Evolutionary conservation across 1,140 invertebrate species (phyloP), one percentile per base, ranked within the genome.

Genomic region (Apis cerana): DNA sequence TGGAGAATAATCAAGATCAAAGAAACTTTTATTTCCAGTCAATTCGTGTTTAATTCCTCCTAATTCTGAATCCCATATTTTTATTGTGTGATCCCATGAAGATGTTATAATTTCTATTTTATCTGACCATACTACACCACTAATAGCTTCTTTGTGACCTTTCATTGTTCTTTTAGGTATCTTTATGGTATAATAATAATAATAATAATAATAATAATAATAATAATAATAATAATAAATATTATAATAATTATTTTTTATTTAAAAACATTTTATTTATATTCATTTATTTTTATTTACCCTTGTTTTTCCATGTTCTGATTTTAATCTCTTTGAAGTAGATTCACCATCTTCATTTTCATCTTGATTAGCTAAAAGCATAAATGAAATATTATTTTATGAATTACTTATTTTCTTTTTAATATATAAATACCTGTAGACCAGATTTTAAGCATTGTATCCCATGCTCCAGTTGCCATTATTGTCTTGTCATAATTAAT

Each of bases 41-140:
- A 98, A 95, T 93, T 98, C 97, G 62, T 96, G 95, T 91, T 97
- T 97, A 13, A 98, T 96, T 19, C 96, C 97, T 79, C 96, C 97
- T 54, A 97, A 92, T 93, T 98, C 96, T 43, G 97, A 95, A 94
- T 99, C 99, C 99, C 99, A 99, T 8, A 99, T 89, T 92, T 97
- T 97, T 15, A 99, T 94, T 1, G 98, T 98, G 90, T 99, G 98
- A 95, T 99, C 99, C 98, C 98, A 99, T 0, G 97, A 97, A 3
- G 97, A 97, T 0, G 98, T 98, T 19, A 97, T 95, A 4, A 99
- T 91, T 79, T 96, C 96, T 62, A 96, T 94, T 74, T 94, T 94
- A 82, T 97, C 96, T 80, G 97, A 95, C 98, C 98, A 99, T 65
- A 96, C 94, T 1, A 98, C 95, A 1, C 96, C 96, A 12, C 97